Percentiles rank a stretch among this genome's conserved stretches.
Evolutionary conservation across 2,113 vertebrate genomes (phyloP).

Genomic region (Myrmecophaga tridactyla): DNA sequence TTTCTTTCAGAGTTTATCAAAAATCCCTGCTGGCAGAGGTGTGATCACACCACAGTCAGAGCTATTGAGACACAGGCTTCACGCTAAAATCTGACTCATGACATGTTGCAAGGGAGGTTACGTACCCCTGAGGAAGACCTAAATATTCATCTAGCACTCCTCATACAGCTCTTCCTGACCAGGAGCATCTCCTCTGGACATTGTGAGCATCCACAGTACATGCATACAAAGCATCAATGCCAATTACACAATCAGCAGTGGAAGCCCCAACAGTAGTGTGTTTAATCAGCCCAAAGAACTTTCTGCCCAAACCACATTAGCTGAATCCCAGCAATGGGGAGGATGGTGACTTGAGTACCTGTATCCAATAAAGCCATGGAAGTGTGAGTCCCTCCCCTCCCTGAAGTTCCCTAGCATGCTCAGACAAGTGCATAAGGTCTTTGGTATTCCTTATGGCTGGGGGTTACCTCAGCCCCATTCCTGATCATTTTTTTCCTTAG

Average conservation of each 20-base stretch:
- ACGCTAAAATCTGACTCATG: neutral
- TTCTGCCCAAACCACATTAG: neutral
- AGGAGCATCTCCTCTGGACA: neutral
- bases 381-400: neutral
- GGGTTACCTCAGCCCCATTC: neutral
- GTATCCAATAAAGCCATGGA: neutral
- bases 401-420: neutral
- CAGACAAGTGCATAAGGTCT: neutral
- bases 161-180: neutral
- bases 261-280: neutral
- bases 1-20: neutral
- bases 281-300: neutral
- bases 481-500: neutral
- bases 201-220: neutral
- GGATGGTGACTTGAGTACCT: neutral
- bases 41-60: neutral
- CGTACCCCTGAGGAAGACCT: neutral
- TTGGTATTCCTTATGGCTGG: neutral
- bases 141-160: neutral
- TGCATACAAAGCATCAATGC: neutral
- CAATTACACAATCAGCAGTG: neutral
- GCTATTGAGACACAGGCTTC: neutral
- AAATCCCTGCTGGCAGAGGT: neutral
- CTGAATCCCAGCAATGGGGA: neutral
- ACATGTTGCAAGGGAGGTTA: neutral